A percentile compares a stretch with the other conserved stretches of the same genome.
Evolutionary conservation across 2,797 vertebrate genomes (phyloP).

Genomic region (Tachyglossus aculeatus): DNA sequence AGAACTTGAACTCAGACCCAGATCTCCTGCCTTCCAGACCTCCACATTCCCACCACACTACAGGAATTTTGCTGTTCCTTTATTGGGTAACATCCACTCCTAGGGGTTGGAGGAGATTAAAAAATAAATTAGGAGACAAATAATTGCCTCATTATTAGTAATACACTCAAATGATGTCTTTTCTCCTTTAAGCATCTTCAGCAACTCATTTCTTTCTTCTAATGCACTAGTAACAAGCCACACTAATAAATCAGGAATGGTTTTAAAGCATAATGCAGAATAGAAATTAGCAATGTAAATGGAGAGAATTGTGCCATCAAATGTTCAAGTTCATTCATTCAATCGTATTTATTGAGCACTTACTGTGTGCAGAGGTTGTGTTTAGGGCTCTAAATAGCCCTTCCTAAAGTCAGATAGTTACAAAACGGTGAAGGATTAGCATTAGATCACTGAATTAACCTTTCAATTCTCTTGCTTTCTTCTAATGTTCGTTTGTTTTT

Average conservation of each 20-base stretch:
- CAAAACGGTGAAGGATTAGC: conserved; percentile 18
- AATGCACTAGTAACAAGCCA: neutral
- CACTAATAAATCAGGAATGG: conserved; percentile 33
- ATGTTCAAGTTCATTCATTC: conserved; percentile 3
- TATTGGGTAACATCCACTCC: neutral
- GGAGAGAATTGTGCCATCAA: conserved; percentile 18
- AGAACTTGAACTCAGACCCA: too few species aligned
- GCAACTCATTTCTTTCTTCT: conserved; percentile 8
- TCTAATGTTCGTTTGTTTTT: conserved; percentile 13
- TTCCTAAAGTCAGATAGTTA: neutral
- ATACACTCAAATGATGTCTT: conserved; percentile 22
- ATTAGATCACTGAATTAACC: conserved; percentile 29
- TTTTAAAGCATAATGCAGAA: conserved; percentile 16
- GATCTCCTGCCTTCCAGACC: too few species aligned
- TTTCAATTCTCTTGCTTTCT: conserved; percentile 13
- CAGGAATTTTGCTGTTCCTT: too few species aligned
- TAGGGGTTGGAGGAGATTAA: neutral
- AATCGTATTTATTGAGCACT: too few species aligned
- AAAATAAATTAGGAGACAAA: neutral
- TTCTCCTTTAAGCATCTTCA: conserved; percentile 16
- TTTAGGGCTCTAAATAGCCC: conserved; percentile 12
- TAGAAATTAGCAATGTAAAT: conserved; percentile 42
- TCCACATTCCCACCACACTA: too few species aligned
- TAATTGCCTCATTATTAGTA: conserved; percentile 8
- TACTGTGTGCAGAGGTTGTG: too few species aligned